Conservation (phyloP, 2,888 invertebrate genomes). For the Sinotaia quadrata region DNA sequence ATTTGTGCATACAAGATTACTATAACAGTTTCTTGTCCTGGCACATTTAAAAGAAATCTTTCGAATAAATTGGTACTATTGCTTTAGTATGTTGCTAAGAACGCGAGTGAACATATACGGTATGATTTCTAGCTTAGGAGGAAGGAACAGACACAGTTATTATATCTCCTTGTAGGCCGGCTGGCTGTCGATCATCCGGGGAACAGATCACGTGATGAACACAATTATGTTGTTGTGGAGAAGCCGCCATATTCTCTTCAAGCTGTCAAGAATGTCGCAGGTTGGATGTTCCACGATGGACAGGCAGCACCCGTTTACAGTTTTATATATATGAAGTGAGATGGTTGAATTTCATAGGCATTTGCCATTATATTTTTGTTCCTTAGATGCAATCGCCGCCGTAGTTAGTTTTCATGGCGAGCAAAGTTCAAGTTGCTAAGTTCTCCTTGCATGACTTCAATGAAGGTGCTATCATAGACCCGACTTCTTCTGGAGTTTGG, state of each 20-base stretch:
- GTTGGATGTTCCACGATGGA: constrained; percentile 20
- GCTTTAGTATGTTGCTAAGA: no score
- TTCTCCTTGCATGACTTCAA: constrained; percentile 61
- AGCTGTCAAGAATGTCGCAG: constrained; percentile 22
- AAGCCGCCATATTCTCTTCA: constrained; percentile 61
- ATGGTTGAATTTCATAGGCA: constrained; percentile 15
- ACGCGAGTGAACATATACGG: no score
- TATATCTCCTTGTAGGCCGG: background rate
- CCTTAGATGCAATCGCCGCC: constrained; percentile 12
- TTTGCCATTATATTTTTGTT: constrained; percentile 24
- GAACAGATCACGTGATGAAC: constrained; percentile 63
- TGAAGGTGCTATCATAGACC: constrained; percentile 59
- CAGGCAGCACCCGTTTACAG: constrained; percentile 18
- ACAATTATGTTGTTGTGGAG: constrained; percentile 68
- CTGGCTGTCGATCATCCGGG: constrained; percentile 33
- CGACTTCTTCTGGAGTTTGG: constrained; percentile 61
- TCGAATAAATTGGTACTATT: no score
- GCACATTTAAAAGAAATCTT: no score
- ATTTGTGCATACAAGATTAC: background rate
- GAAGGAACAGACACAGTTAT: no score
- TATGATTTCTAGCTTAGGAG: background rate
- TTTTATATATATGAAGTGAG: constrained; percentile 15
- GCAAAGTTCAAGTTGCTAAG: constrained; percentile 66
- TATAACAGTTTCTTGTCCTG: background rate
- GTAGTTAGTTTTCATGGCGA: constrained; percentile 44